These are phyloP conservation scores for Nipponia nippon DNA, from an alignment of 2,113 vertebrate species.

Conservation along the genomic window DNA sequence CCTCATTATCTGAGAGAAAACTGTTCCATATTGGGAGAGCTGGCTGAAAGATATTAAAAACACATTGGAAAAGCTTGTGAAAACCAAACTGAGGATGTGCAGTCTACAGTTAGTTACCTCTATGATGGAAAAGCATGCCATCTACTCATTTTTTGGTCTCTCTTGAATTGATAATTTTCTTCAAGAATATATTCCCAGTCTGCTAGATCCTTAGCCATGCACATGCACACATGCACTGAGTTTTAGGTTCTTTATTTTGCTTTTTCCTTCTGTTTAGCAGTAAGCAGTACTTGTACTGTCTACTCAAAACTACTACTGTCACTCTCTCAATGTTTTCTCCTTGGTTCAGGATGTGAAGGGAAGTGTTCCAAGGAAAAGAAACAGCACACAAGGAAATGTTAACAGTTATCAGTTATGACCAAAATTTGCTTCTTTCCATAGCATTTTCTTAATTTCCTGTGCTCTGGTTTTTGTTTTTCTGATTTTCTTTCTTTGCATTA, in stretches of 20 bases:
- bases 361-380: background rate
- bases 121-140: background rate
- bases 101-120: background rate
- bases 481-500: background rate
- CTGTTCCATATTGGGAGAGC: background rate
- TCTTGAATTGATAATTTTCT: background rate
- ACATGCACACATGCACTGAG: background rate
- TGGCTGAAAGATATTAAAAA: background rate
- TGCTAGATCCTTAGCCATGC: background rate
- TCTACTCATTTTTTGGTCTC: background rate
- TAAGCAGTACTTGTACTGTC: background rate
- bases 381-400: background rate
- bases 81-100: background rate
- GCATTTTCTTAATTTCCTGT: background rate
- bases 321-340: background rate
- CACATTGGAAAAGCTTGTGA: background rate
- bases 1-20: background rate
- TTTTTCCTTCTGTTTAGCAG: background rate
- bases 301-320: background rate
- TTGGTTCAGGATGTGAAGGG: background rate
- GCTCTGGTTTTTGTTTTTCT: background rate
- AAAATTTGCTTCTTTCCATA: background rate
- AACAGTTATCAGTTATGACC: background rate
- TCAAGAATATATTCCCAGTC: background rate
- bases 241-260: background rate